A percentile compares a stretch with the other conserved stretches of the same genome.
These are phyloP conservation scores for Sapajus apella DNA, from an alignment of 2,113 vertebrate species.

Conservation along the genomic window DNA sequence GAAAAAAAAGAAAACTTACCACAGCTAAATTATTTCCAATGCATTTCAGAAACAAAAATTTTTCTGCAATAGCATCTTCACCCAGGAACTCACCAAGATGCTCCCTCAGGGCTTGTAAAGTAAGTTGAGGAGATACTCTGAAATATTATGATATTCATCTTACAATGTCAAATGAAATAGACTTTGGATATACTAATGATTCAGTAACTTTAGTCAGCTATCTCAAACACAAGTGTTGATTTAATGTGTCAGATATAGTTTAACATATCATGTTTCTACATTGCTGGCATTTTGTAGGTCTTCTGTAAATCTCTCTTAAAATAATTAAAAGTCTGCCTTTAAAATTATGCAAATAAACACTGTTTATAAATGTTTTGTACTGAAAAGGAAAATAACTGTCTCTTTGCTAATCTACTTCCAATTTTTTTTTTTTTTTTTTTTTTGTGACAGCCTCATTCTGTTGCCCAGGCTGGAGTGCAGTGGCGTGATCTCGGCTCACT, in stretches of 20 bases:
- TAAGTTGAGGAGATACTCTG: constrained; percentile 91
- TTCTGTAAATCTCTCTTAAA: constrained; percentile 29
- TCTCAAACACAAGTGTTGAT: constrained; percentile 13
- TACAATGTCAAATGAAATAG: constrained; percentile 69
- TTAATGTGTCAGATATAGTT: not conserved
- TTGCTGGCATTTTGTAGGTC: not conserved
- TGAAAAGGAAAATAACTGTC: constrained; percentile 17
- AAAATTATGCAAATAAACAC: constrained; percentile 17
- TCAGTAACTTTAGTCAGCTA: constrained; percentile 5
- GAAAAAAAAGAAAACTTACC: constrained; percentile 85
- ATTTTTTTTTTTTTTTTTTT: not conserved
- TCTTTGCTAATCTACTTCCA: not conserved
- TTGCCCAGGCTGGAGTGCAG: no score
- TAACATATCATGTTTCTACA: not conserved
- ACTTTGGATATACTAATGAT: constrained; percentile 55
- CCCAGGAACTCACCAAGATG: constrained; percentile 87
- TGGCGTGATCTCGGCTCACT: no score
- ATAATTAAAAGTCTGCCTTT: constrained; percentile 20
- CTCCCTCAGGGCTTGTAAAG: constrained; percentile 87
- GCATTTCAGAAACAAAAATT: constrained; percentile 93
- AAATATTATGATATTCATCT: constrained; percentile 80
- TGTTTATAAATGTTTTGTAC: constrained; percentile 11
- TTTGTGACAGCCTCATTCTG: no score
- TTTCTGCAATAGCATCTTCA: constrained; percentile 84
- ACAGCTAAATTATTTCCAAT: constrained; percentile 93